Evolutionary conservation across 1,140 invertebrate genomes (phyloP).

Genomic region (Campoletis sonorensis): DNA sequence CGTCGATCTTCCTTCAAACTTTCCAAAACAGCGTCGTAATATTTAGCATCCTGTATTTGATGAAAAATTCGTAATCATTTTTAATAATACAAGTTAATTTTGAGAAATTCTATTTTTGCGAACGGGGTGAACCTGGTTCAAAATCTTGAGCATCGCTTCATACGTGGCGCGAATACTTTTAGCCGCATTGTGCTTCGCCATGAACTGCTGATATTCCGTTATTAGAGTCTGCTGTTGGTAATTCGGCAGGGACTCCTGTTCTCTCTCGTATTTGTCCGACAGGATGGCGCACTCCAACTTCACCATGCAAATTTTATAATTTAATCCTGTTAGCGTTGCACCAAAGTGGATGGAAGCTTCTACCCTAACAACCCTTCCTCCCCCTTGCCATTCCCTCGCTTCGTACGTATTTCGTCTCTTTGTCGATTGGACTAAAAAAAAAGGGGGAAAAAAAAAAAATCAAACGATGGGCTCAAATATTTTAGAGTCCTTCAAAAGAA

Average conservation of each 20-base stretch:
- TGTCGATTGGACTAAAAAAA: neutral
- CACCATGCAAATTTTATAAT: slow-evolving; percentile 57
- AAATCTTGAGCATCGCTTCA: slow-evolving; percentile 77
- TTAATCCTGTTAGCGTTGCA: slow-evolving; percentile 52
- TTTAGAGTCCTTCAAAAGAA: neutral
- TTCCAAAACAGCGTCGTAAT: slow-evolving; percentile 79
- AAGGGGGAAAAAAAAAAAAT: neutral
- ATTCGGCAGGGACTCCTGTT: slow-evolving; percentile 53
- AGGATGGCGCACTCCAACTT: slow-evolving; percentile 59
- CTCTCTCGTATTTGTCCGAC: slow-evolving; percentile 52
- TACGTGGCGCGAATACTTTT: slow-evolving; percentile 79
- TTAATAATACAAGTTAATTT: too few relatives aligned
- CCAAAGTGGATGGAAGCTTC: slow-evolving; percentile 40
- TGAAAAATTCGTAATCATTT: neutral
- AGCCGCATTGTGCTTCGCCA: slow-evolving; percentile 80
- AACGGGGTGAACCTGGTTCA: slow-evolving; percentile 77
- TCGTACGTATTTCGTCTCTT: too few relatives aligned
- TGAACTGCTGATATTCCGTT: slow-evolving; percentile 64
- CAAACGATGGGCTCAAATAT: too few relatives aligned
- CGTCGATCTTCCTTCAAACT: slow-evolving; percentile 77
- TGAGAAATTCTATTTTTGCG: too few relatives aligned
- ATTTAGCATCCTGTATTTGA: slow-evolving; percentile 77
- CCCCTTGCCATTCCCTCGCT: neutral
- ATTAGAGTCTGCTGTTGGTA: slow-evolving; percentile 57
- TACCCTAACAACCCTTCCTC: neutral